Evolutionary conservation across 2,888 invertebrate genomes (phyloP).

Genomic region (Aphidoletes aphidimyza): DNA sequence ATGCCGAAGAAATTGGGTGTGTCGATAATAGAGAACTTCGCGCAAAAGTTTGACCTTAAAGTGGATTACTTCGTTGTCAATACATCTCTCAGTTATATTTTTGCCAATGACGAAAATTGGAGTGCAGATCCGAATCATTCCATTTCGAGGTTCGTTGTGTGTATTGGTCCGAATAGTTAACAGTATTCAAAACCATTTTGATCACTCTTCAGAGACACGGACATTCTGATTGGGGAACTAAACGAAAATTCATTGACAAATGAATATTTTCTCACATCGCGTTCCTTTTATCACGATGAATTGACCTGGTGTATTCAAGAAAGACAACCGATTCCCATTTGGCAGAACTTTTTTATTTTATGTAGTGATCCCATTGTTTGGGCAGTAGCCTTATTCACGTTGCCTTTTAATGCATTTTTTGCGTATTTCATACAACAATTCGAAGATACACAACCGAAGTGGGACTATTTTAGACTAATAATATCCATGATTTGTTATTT

Average conservation of each 20-base stretch:
- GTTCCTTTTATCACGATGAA: slow-evolving; percentile 65
- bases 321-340: slow-evolving; percentile 61
- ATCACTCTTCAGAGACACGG: neutral
- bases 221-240: neutral
- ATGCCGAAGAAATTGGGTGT: neutral
- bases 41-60: neutral
- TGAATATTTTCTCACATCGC: neutral
- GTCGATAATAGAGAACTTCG: neutral
- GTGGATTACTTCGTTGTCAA: neutral
- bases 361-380: neutral
- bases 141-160: too few species aligned
- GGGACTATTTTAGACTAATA: neutral
- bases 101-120: neutral
- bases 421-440: neutral
- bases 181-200: neutral
- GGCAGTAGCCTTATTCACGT: neutral
- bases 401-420: neutral
- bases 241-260: neutral
- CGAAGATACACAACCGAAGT: neutral
- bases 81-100: neutral
- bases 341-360: slow-evolving; percentile 61
- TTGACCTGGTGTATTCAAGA: slow-evolving; percentile 65
- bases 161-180: too few species aligned
- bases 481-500: neutral
- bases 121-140: neutral